These are phyloP conservation scores for Drosophila chauvacae DNA, from an alignment of 1,140 invertebrate species.

Conservation along the genomic window DNA sequence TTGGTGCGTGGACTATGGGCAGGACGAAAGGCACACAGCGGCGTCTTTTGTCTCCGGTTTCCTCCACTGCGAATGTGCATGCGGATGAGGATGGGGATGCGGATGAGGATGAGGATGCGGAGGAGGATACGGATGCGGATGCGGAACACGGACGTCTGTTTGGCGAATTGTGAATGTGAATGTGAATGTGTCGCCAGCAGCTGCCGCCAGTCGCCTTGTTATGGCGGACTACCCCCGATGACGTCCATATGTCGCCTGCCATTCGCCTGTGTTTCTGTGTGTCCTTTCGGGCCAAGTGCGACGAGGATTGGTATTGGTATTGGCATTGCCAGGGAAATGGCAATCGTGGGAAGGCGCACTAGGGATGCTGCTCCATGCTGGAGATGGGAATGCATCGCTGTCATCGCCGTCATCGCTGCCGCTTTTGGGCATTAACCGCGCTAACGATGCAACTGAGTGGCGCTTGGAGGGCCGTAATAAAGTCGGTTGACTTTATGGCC, in stretches of 20 bases:
- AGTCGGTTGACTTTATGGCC: conserved; percentile 73
- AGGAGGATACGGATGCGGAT: conserved; percentile 5
- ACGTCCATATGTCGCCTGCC: conserved; percentile 75
- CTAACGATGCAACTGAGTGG: conserved; percentile 60
- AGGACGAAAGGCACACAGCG: background rate
- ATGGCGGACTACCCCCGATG: conserved; percentile 39
- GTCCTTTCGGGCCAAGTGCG: conserved; percentile 22
- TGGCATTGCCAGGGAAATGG: conserved; percentile 37
- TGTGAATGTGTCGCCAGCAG: conserved; percentile 33
- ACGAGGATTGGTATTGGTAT: conserved; percentile 18
- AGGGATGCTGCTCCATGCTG: conserved; percentile 6
- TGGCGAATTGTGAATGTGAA: conserved; percentile 15
- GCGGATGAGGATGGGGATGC: background rate
- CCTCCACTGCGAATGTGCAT: background rate
- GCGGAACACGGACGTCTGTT: conserved; percentile 13
- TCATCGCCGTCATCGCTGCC: conserved; percentile 1
- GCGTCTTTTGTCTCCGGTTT: conserved; percentile 29
- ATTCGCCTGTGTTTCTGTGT: conserved; percentile 40
- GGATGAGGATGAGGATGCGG: background rate
- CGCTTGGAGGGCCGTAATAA: conserved; percentile 51
- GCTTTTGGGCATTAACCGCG: conserved; percentile 61
- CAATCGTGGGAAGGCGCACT: conserved; percentile 3
- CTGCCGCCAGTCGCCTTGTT: conserved; percentile 28
- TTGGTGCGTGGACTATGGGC: conserved; percentile 18
- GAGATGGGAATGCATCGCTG: conserved; percentile 27